phyloP scores from a whole-genome alignment of 2,797 vertebrate species.

The Premnoplex brunnescens region DNA sequence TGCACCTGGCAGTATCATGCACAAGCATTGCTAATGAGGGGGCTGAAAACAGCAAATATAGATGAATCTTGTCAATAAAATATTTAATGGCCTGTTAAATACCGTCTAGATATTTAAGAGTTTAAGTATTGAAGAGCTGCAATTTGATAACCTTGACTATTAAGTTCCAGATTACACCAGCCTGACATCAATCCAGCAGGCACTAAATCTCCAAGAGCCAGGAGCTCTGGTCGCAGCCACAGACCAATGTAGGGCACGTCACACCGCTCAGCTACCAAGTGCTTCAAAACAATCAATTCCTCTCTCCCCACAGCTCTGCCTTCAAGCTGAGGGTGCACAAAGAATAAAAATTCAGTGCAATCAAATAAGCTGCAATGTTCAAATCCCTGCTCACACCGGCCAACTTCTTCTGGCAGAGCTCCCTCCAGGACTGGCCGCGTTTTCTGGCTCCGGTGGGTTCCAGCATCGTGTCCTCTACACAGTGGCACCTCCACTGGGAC shows the following conservation, averaged over 20 bases:
- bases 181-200: background rate
- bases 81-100: constrained; percentile 38
- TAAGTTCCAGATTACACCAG: background rate
- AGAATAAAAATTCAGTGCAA: background rate
- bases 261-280: background rate
- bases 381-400: background rate
- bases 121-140: constrained; percentile 15
- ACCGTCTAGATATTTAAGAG: constrained; percentile 33
- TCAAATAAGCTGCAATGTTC: background rate
- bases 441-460: background rate
- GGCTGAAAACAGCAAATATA: constrained; percentile 14
- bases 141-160: constrained; percentile 3
- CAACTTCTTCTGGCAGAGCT: background rate
- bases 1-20: constrained; percentile 33
- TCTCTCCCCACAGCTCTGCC: background rate
- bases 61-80: constrained; percentile 50
- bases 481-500: background rate
- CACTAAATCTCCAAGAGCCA: background rate
- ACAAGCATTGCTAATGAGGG: constrained; percentile 41
- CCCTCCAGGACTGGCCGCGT: background rate
- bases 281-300: background rate
- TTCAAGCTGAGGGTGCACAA: background rate
- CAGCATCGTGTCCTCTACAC: background rate
- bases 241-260: background rate
- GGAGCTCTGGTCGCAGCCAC: background rate